These are phyloP conservation scores for Planiliza haematocheilus DNA, from an alignment of 2,113 vertebrate genomes.

Conservation along the genomic window DNA sequence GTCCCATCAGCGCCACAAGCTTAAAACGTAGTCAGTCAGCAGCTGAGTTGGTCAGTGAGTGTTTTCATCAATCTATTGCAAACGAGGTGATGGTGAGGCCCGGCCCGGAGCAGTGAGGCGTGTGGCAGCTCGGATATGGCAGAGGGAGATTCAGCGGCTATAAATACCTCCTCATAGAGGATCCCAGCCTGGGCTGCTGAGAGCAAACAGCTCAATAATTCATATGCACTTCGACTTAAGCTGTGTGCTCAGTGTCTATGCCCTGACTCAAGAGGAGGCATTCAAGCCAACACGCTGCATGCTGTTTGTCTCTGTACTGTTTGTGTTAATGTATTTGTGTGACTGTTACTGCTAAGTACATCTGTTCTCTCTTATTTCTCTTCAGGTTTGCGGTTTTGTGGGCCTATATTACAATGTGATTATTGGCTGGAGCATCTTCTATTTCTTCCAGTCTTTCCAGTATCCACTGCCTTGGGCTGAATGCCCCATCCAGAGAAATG, in stretches of 20 bases:
- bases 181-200: constrained; percentile 59
- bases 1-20: constrained; percentile 39
- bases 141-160: constrained; percentile 75
- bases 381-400: constrained; percentile 95
- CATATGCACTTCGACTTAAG: constrained; percentile 59
- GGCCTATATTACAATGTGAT: constrained; percentile 99
- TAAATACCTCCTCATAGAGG: constrained; percentile 78
- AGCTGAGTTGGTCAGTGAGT: constrained; percentile 3
- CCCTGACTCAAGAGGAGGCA: constrained; percentile 21
- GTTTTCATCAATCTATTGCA: constrained; percentile 59
- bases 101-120: constrained; percentile 51
- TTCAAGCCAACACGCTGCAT: constrained; percentile 11
- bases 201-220: constrained; percentile 84
- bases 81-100: constrained; percentile 27
- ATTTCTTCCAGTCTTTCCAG: constrained; percentile 99
- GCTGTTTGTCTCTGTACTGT: constrained; percentile 9
- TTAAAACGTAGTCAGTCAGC: constrained; percentile 12
- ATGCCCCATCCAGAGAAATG: constrained; percentile 90
- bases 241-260: constrained; percentile 43
- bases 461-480: constrained; percentile 97
- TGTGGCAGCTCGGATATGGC: constrained; percentile 58
- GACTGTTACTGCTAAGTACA: not conserved
- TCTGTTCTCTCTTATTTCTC: constrained; percentile 13
- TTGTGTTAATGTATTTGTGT: constrained; percentile 9
- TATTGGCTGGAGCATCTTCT: constrained; percentile 99